Evolutionary conservation across 1,140 invertebrate species (phyloP), one percentile per base, ranked within the genome.

Genomic region (Hylaeus volcanicus): DNA sequence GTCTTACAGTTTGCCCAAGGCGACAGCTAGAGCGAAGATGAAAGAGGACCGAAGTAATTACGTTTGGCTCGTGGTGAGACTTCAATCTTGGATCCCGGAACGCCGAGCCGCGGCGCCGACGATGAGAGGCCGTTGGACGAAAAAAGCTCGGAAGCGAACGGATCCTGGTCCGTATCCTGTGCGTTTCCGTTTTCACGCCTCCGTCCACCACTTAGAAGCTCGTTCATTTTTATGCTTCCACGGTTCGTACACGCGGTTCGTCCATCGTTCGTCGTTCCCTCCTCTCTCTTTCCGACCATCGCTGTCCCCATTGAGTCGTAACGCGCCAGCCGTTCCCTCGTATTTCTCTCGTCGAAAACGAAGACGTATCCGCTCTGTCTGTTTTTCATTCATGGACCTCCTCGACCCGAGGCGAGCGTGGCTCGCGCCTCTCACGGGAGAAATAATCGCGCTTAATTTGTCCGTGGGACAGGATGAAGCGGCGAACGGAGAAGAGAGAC

Each of bases 11-110:
- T 89, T 89, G 74, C 87, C 60, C 56, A 74, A 68, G 74, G 82
- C 71, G 85, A 88, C 79, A 86, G 87, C 87, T 85, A 86, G 84
- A 87, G 82, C 76, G 82, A 83, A 87, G 86, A 87, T 89, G 88
- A 90, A 89, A 90, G 89, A 84, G 81, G 76, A 86, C 71, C 61
- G 55, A 76, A 88, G 89, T 89, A 90, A 90, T 90, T 90, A 90
- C 87, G 82, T 87, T 86, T 71, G 79, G 71, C 69, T 55, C 71
- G 81, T 80, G 86, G 81, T 53, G 70, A 89, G 86, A 87, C 81
- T 89, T 90, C 83, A 89, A 89, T 90, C 88, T 89, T 84, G 73
- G 86, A 89, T 89, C 86, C 68, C 71, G 58, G 14, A 64, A 58
- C 61, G 68, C 3, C 66, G 63, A 60, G 71, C 45, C 48, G 15